Conservation (phyloP, 2,113 vertebrate genomes). For the Brachyhypopomus occidentalis region DNA sequence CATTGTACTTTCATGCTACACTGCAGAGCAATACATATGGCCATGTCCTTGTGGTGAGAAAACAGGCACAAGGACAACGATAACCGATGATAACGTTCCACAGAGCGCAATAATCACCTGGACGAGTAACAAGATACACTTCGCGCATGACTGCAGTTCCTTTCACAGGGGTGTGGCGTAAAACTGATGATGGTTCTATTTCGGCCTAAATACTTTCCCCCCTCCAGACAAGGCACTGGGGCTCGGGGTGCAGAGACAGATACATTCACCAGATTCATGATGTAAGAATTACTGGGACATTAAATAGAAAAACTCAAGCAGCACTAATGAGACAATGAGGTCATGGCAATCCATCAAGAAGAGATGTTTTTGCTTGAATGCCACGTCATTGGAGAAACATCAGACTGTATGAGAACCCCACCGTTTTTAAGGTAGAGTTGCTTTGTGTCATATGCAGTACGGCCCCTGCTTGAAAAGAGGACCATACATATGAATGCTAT, state of each 20-base stretch:
- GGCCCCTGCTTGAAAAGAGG: background rate
- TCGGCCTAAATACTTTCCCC: background rate
- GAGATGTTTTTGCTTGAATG: background rate
- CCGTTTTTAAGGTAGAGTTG: background rate
- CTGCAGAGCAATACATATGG: background rate
- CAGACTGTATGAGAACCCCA: background rate
- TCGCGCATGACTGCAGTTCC: background rate
- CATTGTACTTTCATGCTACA: background rate
- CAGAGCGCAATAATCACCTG: background rate
- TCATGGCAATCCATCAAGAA: background rate
- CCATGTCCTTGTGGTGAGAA: no score
- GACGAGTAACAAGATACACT: background rate
- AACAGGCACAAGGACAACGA: no score
- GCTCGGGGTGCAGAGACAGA: constrained; percentile 11
- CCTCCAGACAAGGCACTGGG: constrained; percentile 4
- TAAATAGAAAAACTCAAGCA: background rate
- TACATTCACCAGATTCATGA: constrained; percentile 12
- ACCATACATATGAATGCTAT: background rate
- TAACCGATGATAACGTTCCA: background rate
- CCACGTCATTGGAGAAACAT: background rate
- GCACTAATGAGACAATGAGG: constrained; percentile 16
- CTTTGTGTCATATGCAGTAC: constrained; percentile 10
- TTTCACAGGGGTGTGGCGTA: background rate
- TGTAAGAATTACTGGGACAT: background rate
- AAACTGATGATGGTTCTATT: background rate